Evolutionary conservation across 2,888 invertebrate species (phyloP), one percentile per base, ranked within the genome.

Genomic region (Acleris cristana): DNA sequence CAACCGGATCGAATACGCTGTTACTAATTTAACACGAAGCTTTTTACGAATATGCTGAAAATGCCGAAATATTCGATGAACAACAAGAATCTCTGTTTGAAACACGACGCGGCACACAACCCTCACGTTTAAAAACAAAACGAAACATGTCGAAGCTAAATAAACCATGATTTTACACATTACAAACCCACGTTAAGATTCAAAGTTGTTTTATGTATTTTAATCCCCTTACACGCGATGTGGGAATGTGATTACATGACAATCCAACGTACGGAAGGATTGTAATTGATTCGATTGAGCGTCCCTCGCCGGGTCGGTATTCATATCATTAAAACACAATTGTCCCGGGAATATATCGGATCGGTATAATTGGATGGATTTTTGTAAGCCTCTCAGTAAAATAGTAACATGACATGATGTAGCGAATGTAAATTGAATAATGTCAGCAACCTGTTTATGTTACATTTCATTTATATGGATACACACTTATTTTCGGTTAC

Each of bases 221-320:
- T 30, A 62, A 54, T 62, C 54, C 54, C 18, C 19, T 40, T 16
- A 16, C 30, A 45, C 16, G 21, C 19, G 45, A 62, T 30, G 18
- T 45, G 19, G 18, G 62, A 30, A 16, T 54, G 16, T 34, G 55
- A 55, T 63, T 55, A 55, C 21, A 48, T 48, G 26, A 30, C 54
- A 63, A 55, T 21, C 55, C 30, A 34, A 21, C 44, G 55, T n/a
- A 34, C 53, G 55, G 30, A 21, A 48, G 48, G 30, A 48, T 7
- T 44, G 44, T 19, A 30, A 34, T 19, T 30, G 48, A 21, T 55
- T 21, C 45, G 54, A 34, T 34, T n/a, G 48, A 49, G n/a, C 30
- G n/a, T 55, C 48, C 54, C 62, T 48, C 48, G 21, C 40, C 40
- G 30, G 48, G 55, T 34, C 48, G 48, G 30, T 34, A 30, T 49